Base-by-base conservation (phyloP, 2,797 vertebrate genomes). In the Myotis findleyi region DNA sequence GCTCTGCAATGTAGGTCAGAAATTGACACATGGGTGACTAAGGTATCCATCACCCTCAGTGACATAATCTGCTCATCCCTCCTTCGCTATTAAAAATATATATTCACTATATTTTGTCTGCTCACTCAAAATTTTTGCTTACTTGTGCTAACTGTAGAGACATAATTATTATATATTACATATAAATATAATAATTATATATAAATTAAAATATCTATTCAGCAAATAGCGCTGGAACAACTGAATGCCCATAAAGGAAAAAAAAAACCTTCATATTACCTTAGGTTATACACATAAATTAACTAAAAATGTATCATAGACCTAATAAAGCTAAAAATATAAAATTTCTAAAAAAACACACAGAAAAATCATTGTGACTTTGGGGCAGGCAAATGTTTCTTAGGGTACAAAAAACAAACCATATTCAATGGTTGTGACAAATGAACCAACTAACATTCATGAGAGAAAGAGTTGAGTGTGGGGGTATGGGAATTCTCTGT, bases 311-410 rank as follows among this genome's bases (percentile, higher is more conserved):
- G 3, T 75, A 64, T 76, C 47, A 91, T 16, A 84, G 21, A 59
- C 27, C 20, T 72, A 96, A 72, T 36, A 84, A 86, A 82, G n/a
- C 41, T 83, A 95, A 92, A 96, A 16, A 7, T 83, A 69, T 53
- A 76, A 62, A 59, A 71, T 59, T 73, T 91, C 33, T 72, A 23
- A 49, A 16, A 3, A 13, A 23, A 57, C 55, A 59, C 5, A 79
- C 12, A 84, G 33, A 90, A 86, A 86, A 84, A 87, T 62, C 55
- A 89, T 20, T 68, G 53, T 92, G 49, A 85, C 44, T 86, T 95
- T 59, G 69, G 25, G 6, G 33, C 69, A 82, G 36, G 33, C 53
- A 82, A 85, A 89, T 27, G 73, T 66, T 36, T 62, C 68, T 80
- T 69, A 72, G 30, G 33, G 69, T 6, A 81, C 53, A 21, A 51